These are phyloP conservation scores for Neomorphus geoffroyi DNA, from an alignment of 2,797 vertebrate genomes.

Conservation along the genomic window DNA sequence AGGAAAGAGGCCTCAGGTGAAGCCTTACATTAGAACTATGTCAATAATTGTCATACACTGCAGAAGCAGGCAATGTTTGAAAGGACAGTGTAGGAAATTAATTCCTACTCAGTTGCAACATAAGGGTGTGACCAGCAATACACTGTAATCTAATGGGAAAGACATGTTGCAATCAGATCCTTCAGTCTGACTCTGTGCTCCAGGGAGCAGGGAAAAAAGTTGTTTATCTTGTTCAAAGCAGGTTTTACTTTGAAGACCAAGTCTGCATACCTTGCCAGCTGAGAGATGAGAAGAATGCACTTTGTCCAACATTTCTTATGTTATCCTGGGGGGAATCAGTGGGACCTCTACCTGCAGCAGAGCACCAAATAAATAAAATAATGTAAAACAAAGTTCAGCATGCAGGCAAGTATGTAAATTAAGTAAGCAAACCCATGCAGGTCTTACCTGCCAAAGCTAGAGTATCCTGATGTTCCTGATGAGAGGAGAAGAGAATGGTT, in stretches of 20 bases:
- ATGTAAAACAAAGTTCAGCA: neutral
- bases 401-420: fast-evolving
- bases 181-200: neutral
- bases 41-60: neutral
- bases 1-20: neutral
- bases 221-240: neutral
- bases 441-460: conserved; percentile 87
- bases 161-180: neutral
- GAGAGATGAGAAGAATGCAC: conserved; percentile 82
- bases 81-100: neutral
- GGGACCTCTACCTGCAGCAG: conserved; percentile 75
- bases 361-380: neutral
- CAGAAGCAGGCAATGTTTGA: neutral
- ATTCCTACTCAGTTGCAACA: neutral
- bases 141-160: neutral
- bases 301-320: conserved; percentile 77
- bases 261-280: conserved; percentile 80
- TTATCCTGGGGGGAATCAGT: conserved; percentile 76
- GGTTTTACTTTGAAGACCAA: neutral
- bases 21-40: neutral
- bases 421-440: neutral
- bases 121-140: neutral
- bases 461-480: conserved; percentile 94
- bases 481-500: conserved; percentile 92
- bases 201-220: neutral